These are phyloP conservation scores for Heliocidaris tuberculata DNA, from an alignment of 35 echinoderm and acorn worm species.

Conservation along the genomic window DNA sequence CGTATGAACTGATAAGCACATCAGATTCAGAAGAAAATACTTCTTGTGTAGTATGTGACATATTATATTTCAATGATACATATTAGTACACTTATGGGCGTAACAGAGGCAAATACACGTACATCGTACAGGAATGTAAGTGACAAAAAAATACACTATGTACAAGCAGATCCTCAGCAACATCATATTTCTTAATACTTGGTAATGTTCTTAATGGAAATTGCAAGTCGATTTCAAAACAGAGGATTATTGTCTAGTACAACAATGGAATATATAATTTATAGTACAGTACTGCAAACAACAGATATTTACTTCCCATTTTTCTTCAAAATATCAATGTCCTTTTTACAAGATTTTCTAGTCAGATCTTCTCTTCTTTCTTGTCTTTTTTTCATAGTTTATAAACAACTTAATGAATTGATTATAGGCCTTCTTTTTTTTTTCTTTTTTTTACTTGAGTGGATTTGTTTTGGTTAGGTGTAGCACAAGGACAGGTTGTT, in stretches of 20 bases:
- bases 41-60: neutral
- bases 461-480: neutral
- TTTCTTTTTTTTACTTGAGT: neutral
- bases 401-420: too few species aligned
- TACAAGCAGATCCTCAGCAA: neutral
- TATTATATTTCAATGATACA: constrained; percentile 1
- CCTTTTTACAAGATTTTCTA: neutral
- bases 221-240: neutral
- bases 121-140: neutral
- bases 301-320: neutral
- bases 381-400: too few species aligned
- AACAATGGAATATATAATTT: neutral
- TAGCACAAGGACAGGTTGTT: neutral
- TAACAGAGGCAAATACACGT: neutral
- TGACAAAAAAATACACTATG: neutral
- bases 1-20: neutral
- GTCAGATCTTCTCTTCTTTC: too few species aligned
- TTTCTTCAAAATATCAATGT: neutral
- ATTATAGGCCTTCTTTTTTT: too few species aligned
- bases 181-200: too few species aligned
- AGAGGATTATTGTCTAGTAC: neutral
- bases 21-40: neutral
- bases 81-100: constrained; percentile 32
- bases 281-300: neutral
- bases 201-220: neutral